A percentile compares a stretch with the other conserved stretches of the same genome.
Evolutionary conservation across 2,113 vertebrate genomes (phyloP).

Genomic region (Apaloderma vittatum): DNA sequence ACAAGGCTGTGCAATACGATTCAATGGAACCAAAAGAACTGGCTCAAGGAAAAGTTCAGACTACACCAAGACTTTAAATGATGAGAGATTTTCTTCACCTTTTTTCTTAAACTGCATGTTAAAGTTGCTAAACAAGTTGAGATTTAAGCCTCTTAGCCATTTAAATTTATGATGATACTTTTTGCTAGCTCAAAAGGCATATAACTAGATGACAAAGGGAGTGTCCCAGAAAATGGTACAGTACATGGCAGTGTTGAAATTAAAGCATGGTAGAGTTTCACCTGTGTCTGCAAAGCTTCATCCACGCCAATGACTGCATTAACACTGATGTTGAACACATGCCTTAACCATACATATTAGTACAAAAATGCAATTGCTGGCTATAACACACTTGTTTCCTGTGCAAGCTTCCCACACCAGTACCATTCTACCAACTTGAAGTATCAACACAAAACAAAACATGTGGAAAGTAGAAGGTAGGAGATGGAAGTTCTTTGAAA

Average conservation of each 20-base stretch:
- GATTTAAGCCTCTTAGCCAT: neutral
- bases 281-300: neutral
- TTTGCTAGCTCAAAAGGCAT: neutral
- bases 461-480: neutral
- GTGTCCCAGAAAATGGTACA: neutral
- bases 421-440: neutral
- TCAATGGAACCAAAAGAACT: neutral
- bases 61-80: neutral
- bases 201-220: neutral
- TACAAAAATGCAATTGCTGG: neutral
- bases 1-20: neutral
- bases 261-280: neutral
- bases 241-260: neutral
- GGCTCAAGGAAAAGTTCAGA: neutral
- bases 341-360: neutral
- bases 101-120: neutral
- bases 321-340: neutral
- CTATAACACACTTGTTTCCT: neutral
- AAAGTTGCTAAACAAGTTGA: neutral
- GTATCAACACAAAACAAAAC: neutral
- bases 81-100: neutral
- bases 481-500: neutral
- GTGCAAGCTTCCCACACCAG: neutral
- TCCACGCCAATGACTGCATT: neutral
- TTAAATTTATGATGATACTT: neutral